Evolutionary conservation across 1,140 invertebrate genomes (phyloP).

Genomic region (Drosophila bipectinata): DNA sequence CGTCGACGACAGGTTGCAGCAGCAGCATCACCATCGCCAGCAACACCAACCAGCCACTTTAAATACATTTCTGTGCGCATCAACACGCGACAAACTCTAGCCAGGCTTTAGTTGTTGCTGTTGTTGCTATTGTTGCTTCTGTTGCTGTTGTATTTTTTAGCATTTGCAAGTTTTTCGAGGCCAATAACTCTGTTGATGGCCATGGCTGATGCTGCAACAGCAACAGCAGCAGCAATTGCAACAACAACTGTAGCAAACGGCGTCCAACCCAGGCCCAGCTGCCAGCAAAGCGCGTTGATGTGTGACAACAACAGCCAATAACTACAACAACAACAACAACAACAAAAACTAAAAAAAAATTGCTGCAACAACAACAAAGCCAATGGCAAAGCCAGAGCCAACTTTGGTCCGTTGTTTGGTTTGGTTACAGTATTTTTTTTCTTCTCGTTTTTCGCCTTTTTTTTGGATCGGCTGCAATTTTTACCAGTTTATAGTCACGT

Average conservation of each 20-base stretch:
- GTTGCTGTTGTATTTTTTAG: slow-evolving; percentile 59
- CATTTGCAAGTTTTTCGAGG: slow-evolving; percentile 76
- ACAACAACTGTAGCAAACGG: slow-evolving; percentile 16
- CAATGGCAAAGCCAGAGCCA: slow-evolving; percentile 72
- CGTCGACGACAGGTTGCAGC: slow-evolving; percentile 49
- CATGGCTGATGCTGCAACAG: slow-evolving; percentile 64
- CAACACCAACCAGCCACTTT: slow-evolving; percentile 35
- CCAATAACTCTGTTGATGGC: slow-evolving; percentile 77
- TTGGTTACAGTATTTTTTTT: slow-evolving; percentile 35
- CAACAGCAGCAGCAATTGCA: slow-evolving; percentile 1
- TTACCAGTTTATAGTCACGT: slow-evolving; percentile 74
- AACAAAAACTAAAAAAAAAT: background rate
- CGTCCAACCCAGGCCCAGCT: slow-evolving; percentile 36
- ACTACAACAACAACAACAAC: slow-evolving; percentile 59
- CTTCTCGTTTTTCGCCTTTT: slow-evolving; percentile 1
- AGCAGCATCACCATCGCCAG: slow-evolving; percentile 11
- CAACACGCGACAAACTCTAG: slow-evolving; percentile 69
- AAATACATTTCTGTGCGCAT: slow-evolving; percentile 73
- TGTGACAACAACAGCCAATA: slow-evolving; percentile 75
- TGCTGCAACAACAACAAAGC: slow-evolving; percentile 27
- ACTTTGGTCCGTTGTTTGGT: slow-evolving; percentile 52
- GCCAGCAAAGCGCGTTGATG: slow-evolving; percentile 65
- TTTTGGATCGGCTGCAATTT: slow-evolving; percentile 49
- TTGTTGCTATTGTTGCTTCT: slow-evolving; percentile 27
- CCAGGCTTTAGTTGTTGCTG: slow-evolving; percentile 47